phyloP scores from a whole-genome alignment of 2,113 vertebrate species.

The Oreochromis niloticus region DNA sequence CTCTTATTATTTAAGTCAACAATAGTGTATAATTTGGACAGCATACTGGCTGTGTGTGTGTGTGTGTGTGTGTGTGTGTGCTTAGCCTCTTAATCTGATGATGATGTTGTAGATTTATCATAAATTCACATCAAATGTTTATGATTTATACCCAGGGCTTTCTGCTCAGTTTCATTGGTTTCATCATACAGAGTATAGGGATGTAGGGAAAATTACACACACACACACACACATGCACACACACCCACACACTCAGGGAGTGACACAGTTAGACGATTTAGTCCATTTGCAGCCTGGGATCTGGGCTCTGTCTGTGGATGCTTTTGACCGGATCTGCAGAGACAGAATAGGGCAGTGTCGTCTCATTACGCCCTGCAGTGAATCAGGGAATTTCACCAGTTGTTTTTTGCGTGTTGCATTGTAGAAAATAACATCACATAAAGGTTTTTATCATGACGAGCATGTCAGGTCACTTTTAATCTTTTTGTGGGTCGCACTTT shows the following conservation, averaged over 20 bases:
- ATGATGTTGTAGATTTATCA: neutral
- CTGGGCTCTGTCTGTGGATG: neutral
- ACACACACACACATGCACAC: neutral
- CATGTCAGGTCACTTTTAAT: constrained; percentile 56
- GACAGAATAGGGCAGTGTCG: neutral
- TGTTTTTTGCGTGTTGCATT: neutral
- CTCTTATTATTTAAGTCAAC: neutral
- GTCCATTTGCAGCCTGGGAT: neutral
- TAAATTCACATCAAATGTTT: constrained; percentile 24
- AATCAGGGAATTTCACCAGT: neutral
- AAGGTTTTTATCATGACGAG: constrained; percentile 41
- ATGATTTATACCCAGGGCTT: constrained; percentile 5
- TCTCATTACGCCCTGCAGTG: neutral
- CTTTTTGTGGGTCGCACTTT: constrained; percentile 49
- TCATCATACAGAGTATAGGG: neutral
- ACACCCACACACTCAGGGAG: neutral
- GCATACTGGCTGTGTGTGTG: neutral
- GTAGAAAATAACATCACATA: constrained; percentile 11
- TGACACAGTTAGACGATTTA: neutral
- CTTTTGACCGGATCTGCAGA: constrained; percentile 8
- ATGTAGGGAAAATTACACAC: neutral
- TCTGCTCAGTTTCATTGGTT: neutral
- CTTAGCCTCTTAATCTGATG: neutral
- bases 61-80: too few species aligned
- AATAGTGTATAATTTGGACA: neutral